Evolutionary conservation across 1,140 invertebrate genomes (phyloP), one percentile per base, ranked within the genome.

Genomic region (Eufriesea mexicana): DNA sequence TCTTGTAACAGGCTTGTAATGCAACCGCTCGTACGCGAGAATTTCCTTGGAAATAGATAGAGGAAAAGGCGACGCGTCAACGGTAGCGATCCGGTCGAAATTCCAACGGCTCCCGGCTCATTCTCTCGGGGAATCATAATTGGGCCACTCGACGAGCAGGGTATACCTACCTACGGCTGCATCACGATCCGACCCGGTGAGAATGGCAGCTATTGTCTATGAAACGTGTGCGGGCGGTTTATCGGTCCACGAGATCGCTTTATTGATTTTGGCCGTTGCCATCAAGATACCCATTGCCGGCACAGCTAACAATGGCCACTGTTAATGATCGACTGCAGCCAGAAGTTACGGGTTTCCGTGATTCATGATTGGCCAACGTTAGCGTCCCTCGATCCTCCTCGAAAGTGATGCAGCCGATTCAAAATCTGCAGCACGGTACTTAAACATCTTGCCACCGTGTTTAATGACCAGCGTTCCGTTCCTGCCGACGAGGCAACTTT

Each of bases 211-310:
- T 79, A 89, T 90, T 90, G 87, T 90, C 84, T 83, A 71, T 70
- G 66, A 61, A 89, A 89, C 83, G 62, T 84, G 79, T 77, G 75
- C 86, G 73, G 76, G 79, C 67, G 70, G 77, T 80, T 87, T 84
- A 84, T 78, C 84, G 77, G 73, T 87, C 86, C 80, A 75, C 72
- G 82, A 75, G 71, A 81, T 79, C 59, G 81, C 68, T 83, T 88
- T 91, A 92, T 92, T 91, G 90, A 90, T 91, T 90, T 90, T 88
- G 86, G 87, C 88, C 88, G 89, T 88, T 90, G 89, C 88, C 91
- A 89, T 85, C 84, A 81, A 85, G 83, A 79, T 79, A 84, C 73
- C 83, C 73, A 86, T 90, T 90, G 86, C 88, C 79, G 77, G 67
- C 25, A 42, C 18, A 51, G 67, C 61, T 86, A 67, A 91, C 91